Evolutionary conservation across 2,113 vertebrate genomes (phyloP), one percentile per base, ranked within the genome.

Genomic region (Sprattus sprattus): DNA sequence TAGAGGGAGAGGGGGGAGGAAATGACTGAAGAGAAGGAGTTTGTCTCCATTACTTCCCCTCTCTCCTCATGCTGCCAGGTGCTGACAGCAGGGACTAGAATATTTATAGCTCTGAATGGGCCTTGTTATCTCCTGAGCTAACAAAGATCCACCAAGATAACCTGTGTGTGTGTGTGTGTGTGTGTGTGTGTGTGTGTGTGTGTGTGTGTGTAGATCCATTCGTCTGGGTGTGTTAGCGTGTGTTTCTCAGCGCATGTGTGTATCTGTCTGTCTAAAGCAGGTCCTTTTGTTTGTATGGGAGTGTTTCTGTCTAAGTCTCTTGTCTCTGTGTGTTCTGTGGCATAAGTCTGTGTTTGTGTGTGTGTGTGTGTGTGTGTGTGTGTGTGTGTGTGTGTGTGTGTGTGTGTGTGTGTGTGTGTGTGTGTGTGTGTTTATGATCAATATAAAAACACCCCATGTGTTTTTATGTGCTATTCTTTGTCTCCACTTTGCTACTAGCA

Each of bases 111-210:
- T 49, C 57, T 64, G 20, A 64, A 64, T n/a, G 57, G 57, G 22
- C 57, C 57, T 64, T 6, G 20, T n/a, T 64, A 64, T 64, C 57
- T 64, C 57, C 57, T 64, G 20, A 64, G 4, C 45, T 25, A 71
- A 32, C 60, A 75, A 6, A 64, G 57, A 64, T 64, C n/a, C 28
- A 32, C 64, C n/a, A 28, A 67, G 64, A 71, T 71, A 71, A 71
- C 64, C 64, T 71, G 64, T n/a, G 50, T 81, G 75, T 50, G 67
- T 54, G 20, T 28, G 49, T 81, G 16, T n/a, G 75, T 84, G 83
- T 67, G 45, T 84, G 83, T 46, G 20, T 84, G 54, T 44, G 6
- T 45, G 75, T 81, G 75, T 85, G 84, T 81, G 71, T 52, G 45
- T 5, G 9, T 67, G 47, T 52, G 50, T 85, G 50, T 25, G 39